Base-by-base conservation (phyloP, 2,888 invertebrate genomes). In the Synergus gifuensis region DNA sequence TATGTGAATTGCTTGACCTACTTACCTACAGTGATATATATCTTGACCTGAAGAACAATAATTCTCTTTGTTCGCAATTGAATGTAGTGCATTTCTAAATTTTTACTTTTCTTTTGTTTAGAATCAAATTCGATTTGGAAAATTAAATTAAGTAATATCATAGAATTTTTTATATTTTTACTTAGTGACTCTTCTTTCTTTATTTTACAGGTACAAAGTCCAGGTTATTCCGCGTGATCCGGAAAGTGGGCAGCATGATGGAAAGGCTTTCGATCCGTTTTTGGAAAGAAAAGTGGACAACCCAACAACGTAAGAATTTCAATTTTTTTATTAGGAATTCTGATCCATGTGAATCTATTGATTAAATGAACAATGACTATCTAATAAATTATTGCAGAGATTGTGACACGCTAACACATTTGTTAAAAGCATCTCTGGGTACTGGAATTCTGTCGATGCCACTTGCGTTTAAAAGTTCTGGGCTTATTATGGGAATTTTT, bases 381-480 rank as follows among this genome's bases (percentile, higher is more conserved):
- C 28, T 49, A 36, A 14, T 7, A 9, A 28, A 49, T 63, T 78
- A 82, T 86, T 90, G n/a, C 93, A 98, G 98, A 84, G 97, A 98
- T 93, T 95, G 95, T 93, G 97, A 98, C 91, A 98, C 98, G 0
- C 93, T 98, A 86, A 98, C 98, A 86, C 98, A 99, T 94, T 94
- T 99, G 84, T 93, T 99, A 87, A 99, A 99, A 93, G 98, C 98
- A 8, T 98, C 98, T 54, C 94, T 99, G 79, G 99, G 99, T 42
- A 98, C 98, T 11, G 99, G 99, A 67, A 98, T 99, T 89, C 94
- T 99, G 85, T 95, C 98, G 1, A 98, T 99, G 97, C 99, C 99
- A 0, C 94, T 95, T 79, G 99, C 98, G 14, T 98, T 99, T 91
- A 96, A 95, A 92, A 95, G 96, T 91, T 95, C 98, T 9, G 99